Evolutionary conservation across 2,888 invertebrate species (phyloP).

Genomic region (Ceratothoa steindachneri): DNA sequence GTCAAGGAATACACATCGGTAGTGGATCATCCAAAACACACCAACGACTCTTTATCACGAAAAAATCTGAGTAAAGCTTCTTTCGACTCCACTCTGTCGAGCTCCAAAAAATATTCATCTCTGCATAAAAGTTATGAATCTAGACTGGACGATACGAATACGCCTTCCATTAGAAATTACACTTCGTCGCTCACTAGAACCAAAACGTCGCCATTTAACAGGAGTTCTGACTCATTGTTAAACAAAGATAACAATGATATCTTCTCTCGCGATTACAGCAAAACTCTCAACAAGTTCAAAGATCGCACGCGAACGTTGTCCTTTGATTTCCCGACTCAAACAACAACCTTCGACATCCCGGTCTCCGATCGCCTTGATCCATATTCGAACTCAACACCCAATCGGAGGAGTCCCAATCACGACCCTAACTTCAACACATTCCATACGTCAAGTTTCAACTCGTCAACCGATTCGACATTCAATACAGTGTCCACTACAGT

Average conservation of each 20-base stretch:
- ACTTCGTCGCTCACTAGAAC: not conserved
- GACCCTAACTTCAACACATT: conserved; percentile 17
- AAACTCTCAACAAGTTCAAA: conserved; percentile 2
- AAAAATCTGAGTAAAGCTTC: conserved; percentile 27
- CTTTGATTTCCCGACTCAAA: conserved; percentile 19
- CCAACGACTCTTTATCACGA: not conserved
- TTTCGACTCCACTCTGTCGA: conserved; percentile 28
- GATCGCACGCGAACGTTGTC: conserved; percentile 10
- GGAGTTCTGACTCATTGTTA: not conserved
- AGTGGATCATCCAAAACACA: not conserved
- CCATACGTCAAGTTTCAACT: conserved; percentile 24
- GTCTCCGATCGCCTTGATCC: not conserved
- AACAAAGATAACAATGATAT: not conserved
- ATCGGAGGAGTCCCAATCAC: conserved; percentile 3
- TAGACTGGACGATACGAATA: conserved; percentile 4
- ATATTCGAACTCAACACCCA: conserved; percentile 19
- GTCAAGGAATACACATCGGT: conserved; percentile 38
- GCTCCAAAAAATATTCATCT: not conserved
- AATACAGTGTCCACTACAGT: conserved; percentile 40
- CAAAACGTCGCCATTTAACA: not conserved
- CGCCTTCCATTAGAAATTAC: not conserved
- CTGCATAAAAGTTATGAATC: conserved; percentile 26
- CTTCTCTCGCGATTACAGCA: not conserved
- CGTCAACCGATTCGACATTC: conserved; percentile 27
- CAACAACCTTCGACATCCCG: conserved; percentile 17